Percentiles rank a stretch among this genome's conserved stretches.
phyloP scores from a whole-genome alignment of 92 coral and sea anemone genomes.

The Parazoanthus darwini region DNA sequence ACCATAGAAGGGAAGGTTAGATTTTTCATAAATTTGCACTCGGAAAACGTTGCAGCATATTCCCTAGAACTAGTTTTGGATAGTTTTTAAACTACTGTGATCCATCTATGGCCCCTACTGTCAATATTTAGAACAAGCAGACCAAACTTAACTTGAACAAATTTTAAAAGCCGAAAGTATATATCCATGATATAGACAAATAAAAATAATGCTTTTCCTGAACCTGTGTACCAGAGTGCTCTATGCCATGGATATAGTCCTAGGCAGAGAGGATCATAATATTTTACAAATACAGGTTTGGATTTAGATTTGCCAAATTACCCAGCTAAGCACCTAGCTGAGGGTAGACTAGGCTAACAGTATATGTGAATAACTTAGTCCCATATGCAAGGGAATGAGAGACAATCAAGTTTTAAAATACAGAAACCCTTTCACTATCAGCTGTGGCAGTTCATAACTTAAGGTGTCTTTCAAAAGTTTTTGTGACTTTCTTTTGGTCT shows the following conservation, averaged over 20 bases:
- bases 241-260: slow-evolving; percentile 21
- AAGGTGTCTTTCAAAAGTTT: slow-evolving; percentile 34
- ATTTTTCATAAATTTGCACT: not conserved
- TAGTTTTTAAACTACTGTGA: not conserved
- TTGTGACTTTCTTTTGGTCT: slow-evolving; percentile 34
- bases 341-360: slow-evolving; percentile 18
- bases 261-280: slow-evolving; percentile 1
- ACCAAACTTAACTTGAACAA: slow-evolving; percentile 25
- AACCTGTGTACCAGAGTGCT: slow-evolving; percentile 26
- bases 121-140: slow-evolving; percentile 34
- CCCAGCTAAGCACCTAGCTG: slow-evolving; percentile 14
- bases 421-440: slow-evolving; percentile 4
- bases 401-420: slow-evolving; percentile 17
- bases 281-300: slow-evolving; percentile 4
- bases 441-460: slow-evolving; percentile 28
- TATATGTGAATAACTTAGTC: slow-evolving; percentile 30
- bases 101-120: slow-evolving; percentile 26
- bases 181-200: not conserved
- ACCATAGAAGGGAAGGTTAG: slow-evolving; percentile 23
- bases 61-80: no score
- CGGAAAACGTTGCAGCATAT: no score
- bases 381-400: slow-evolving; percentile 26
- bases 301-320: no score
- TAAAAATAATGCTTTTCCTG: slow-evolving; percentile 2
- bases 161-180: slow-evolving; percentile 10